Evolutionary conservation across 1,140 invertebrate species (phyloP).

Genomic region (Bemisia tabaci): DNA sequence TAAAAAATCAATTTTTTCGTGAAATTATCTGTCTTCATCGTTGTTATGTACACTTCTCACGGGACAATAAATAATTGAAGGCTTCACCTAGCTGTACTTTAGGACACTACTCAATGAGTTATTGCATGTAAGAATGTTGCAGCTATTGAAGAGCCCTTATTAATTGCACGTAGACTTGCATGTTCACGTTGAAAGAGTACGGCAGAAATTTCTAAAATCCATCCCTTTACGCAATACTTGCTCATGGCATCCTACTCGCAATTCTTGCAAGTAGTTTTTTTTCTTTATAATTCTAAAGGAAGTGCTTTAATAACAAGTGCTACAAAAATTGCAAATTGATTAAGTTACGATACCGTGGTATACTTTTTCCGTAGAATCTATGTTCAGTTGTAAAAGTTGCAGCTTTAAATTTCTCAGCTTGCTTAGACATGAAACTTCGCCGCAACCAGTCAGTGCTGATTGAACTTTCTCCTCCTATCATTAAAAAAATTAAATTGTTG

Average conservation of each 20-base stretch:
- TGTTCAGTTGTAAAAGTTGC: conserved; percentile 78
- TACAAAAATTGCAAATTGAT: too few relatives aligned
- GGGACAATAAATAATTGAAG: not conserved
- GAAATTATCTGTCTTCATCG: not conserved
- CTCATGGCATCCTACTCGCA: not conserved
- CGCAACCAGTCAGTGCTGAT: conserved; percentile 65
- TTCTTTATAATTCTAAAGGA: conserved; percentile 52
- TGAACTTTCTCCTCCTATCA: conserved; percentile 72
- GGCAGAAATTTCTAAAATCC: not conserved
- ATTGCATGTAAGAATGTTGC: too few relatives aligned
- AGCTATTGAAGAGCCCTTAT: too few relatives aligned
- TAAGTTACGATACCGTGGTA: too few relatives aligned
- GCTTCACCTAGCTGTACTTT: not conserved
- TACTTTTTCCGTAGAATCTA: conserved; percentile 82
- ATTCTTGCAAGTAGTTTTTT: not conserved
- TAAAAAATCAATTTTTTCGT: too few relatives aligned
- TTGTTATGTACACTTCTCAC: not conserved
- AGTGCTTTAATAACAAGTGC: too few relatives aligned
- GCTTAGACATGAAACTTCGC: conserved; percentile 65
- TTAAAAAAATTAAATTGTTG: conserved; percentile 66
- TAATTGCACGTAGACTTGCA: too few relatives aligned
- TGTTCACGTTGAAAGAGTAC: conserved; percentile 1
- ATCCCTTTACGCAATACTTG: not conserved
- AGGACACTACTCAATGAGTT: too few relatives aligned
- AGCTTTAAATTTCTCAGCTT: conserved; percentile 61